Base-by-base conservation (phyloP, 2,797 vertebrate species). In the Nyctalus aviator region DNA sequence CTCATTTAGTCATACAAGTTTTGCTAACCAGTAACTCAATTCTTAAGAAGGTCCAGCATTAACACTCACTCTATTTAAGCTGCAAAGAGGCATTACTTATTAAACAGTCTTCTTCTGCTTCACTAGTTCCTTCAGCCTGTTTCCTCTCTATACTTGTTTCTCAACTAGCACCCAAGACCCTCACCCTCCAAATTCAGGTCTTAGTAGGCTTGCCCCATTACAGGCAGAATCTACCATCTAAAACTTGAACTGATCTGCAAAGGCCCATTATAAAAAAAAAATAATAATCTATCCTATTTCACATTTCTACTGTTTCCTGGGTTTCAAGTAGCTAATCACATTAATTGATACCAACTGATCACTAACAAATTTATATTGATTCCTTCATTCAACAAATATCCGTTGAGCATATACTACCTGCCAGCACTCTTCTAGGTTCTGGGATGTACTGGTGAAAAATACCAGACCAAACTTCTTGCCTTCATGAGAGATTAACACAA, bases 321-420 rank as follows among this genome's bases (percentile, higher is more conserved):
- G 17, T 77, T 90, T 27, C 53, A 92, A 71, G 35, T 57, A 82
- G 50, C 8, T 84, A 64, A 50, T 76, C 18, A 72, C 59, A 92
- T 44, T 73, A 53, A 93, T 44, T 73, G 37, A 53, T 57, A 62
- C 1, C 41, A 92, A 46, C 0, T 55, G 17, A 73, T 92, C 78
- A 59, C 6, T 75, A 57, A 87, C 25, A 57, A 50, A 87, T 44
- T 81, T 73, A 53, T 1, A 86, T 6, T 17, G 10, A 77, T 62
- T 53, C 77, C n/a, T 81, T 84, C 21, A 93, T 48, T 88, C 27
- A 83, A 30, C 15, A 89, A 88, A 79, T 73, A 78, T 30, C 32
- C 32, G 48, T 20, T 41, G 21, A 86, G 14, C 32, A 69, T 41
- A 59, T 79, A 17, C 5, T 77, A 17, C 21, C 8, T 27, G 20